These are phyloP conservation scores for Thaleichthys pacificus DNA, from an alignment of 2,797 vertebrate genomes.

Conservation along the genomic window DNA sequence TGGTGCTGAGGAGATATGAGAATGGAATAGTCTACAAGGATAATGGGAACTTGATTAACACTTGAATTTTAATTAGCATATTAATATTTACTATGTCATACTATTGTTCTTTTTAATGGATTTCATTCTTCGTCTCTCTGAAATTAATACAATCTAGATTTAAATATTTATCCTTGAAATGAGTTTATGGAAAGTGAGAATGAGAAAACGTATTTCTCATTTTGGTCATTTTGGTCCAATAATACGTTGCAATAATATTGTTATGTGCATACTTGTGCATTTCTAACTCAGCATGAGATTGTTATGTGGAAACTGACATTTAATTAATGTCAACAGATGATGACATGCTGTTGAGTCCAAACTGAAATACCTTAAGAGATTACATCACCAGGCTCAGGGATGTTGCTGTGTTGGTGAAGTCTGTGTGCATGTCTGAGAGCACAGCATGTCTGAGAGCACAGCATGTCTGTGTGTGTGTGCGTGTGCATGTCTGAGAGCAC, in stretches of 20 bases:
- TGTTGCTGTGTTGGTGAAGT: neutral
- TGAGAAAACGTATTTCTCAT: no score
- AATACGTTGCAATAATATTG: no score
- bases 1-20: neutral
- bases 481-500: neutral
- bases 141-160: no score
- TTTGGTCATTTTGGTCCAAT: no score
- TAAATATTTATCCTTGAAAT: no score
- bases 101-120: no score
- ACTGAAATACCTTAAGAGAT: neutral
- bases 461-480: neutral
- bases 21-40: no score
- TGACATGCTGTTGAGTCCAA: neutral
- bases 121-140: no score
- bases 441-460: neutral
- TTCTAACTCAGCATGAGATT: neutral
- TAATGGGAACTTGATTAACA: no score
- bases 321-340: constrained; percentile 4
- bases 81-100: no score
- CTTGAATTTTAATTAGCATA: no score
- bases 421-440: neutral
- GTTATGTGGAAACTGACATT: neutral
- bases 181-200: no score
- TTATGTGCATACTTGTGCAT: neutral
- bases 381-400: neutral